Conservation (phyloP, 2,888 invertebrate species). For the Didymodactylos carnosus region DNA sequence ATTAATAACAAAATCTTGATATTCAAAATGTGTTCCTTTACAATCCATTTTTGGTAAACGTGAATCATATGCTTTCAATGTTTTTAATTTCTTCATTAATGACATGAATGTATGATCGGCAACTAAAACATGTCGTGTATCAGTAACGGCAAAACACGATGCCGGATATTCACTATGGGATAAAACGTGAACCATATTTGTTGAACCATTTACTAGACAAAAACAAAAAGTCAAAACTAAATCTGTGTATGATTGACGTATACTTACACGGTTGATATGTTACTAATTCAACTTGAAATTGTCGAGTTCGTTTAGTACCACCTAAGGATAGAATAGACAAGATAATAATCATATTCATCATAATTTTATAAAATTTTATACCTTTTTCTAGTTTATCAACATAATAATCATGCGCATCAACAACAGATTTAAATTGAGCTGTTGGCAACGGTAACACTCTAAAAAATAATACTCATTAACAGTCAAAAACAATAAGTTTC, state of each 20-base stretch:
- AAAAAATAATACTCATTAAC: background rate
- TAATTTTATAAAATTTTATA: too few relatives aligned
- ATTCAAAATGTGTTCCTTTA: background rate
- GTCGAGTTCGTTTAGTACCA: background rate
- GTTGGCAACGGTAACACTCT: background rate
- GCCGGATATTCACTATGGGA: background rate
- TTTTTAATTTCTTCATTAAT: background rate
- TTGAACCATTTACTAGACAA: background rate
- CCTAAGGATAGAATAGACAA: too few relatives aligned
- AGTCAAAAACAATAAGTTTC: background rate
- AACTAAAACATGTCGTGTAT: background rate
- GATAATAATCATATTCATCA: too few relatives aligned
- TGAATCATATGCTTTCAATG: background rate
- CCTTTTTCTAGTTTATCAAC: background rate
- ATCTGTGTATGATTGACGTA: background rate
- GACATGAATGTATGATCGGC: background rate
- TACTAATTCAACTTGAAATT: background rate
- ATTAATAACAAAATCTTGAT: conserved; percentile 1
- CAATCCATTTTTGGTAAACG: background rate
- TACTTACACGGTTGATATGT: background rate
- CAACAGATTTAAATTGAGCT: background rate
- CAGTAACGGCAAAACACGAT: background rate
- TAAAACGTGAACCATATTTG: background rate
- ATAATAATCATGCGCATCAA: background rate
- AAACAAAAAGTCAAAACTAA: background rate